These are phyloP conservation scores for Zaprionus nigranus DNA, from an alignment of 1,140 invertebrate species.

Conservation along the genomic window DNA sequence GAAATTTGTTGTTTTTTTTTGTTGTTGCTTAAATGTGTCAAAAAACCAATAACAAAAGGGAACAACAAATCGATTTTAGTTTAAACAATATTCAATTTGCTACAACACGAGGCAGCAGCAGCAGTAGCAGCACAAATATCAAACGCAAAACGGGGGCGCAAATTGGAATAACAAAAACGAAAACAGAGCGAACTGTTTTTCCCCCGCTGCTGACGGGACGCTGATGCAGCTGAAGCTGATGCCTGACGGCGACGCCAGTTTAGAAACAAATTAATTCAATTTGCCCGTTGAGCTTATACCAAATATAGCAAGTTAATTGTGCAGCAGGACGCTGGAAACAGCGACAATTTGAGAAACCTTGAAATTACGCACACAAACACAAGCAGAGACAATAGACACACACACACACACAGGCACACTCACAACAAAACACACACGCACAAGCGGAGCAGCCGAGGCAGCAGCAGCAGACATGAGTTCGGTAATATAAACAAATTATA, in stretches of 20 bases:
- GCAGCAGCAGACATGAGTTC: slow-evolving; percentile 64
- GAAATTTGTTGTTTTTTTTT: slow-evolving; percentile 55
- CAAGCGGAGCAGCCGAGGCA: slow-evolving; percentile 29
- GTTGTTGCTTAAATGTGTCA: slow-evolving; percentile 58
- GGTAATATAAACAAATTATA: slow-evolving; percentile 66
- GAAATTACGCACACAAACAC: slow-evolving; percentile 45
- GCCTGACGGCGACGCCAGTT: slow-evolving; percentile 36
- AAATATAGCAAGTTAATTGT: slow-evolving; percentile 13
- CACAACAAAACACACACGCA: slow-evolving; percentile 4
- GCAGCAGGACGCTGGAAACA: slow-evolving; percentile 31
- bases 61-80: slow-evolving; percentile 50
- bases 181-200: slow-evolving; percentile 40
- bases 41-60: slow-evolving; percentile 42
- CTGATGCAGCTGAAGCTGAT: slow-evolving; percentile 27
- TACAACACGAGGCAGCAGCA: slow-evolving; percentile 24
- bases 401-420: slow-evolving; percentile 16
- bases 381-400: slow-evolving; percentile 17
- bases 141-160: slow-evolving; percentile 22
- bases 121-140: slow-evolving; percentile 10
- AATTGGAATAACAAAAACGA: slow-evolving; percentile 41
- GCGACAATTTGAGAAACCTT: slow-evolving; percentile 52
- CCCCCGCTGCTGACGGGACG: slow-evolving; percentile 24
- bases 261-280: not conserved
- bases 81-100: slow-evolving; percentile 21
- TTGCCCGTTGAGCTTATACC: slow-evolving; percentile 2